Conservation (phyloP, 1,140 invertebrate species). For the Meteorus sp. region DNA sequence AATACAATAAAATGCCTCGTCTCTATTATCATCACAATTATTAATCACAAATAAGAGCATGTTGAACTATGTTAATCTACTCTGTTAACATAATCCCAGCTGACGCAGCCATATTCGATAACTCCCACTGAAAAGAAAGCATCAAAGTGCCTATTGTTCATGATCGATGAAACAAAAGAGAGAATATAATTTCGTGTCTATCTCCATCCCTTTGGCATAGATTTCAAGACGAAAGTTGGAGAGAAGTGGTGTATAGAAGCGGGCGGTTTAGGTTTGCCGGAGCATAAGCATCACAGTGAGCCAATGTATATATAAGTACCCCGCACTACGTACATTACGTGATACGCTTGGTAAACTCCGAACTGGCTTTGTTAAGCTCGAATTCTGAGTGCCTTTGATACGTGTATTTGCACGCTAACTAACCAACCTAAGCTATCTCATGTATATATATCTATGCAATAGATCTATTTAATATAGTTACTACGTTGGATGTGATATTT, state of each 20-base stretch:
- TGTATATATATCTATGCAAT: conserved; percentile 17
- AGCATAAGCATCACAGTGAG: conserved; percentile 15
- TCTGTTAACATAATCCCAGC: too few species aligned
- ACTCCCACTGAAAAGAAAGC: too few species aligned
- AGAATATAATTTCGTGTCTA: too few species aligned
- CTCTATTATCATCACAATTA: too few species aligned
- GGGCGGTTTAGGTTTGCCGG: conserved; percentile 11
- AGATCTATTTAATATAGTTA: conserved; percentile 16
- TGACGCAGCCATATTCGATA: too few species aligned
- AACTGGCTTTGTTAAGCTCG: conserved; percentile 59
- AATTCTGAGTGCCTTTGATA: conserved; percentile 62
- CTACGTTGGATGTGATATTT: neutral
- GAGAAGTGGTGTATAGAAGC: conserved; percentile 2
- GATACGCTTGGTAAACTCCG: conserved; percentile 58
- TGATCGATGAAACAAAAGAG: too few species aligned
- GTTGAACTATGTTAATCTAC: too few species aligned
- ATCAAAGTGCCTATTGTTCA: too few species aligned
- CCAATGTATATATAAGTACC: too few species aligned
- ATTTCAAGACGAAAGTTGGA: conserved; percentile 11
- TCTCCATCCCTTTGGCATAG: conserved; percentile 1
- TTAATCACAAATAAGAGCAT: too few species aligned
- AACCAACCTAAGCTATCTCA: conserved; percentile 58
- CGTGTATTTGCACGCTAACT: conserved; percentile 62
- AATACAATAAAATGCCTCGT: too few species aligned
- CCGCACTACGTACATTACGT: conserved; percentile 53